Evolutionary conservation across 2,888 invertebrate genomes (phyloP).

Genomic region (Camptogramma bilineatum): DNA sequence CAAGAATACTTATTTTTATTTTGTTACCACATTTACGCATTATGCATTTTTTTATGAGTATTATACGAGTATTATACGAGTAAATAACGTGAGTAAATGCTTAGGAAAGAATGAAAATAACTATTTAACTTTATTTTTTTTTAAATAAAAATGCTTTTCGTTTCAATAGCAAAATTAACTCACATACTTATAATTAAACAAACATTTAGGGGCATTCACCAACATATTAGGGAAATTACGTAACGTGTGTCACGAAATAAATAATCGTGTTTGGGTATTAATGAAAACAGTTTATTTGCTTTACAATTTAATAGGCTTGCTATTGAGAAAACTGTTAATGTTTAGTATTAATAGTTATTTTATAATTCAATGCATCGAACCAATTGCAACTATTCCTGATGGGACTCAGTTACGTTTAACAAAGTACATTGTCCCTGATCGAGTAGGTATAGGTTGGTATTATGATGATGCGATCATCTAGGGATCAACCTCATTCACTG

Average conservation of each 20-base stretch:
- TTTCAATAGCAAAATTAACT: background rate
- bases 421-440: too few species aligned
- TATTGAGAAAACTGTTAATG: conserved; percentile 3
- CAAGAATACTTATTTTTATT: too few species aligned
- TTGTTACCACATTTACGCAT: too few species aligned
- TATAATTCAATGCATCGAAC: background rate
- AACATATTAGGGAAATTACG: background rate
- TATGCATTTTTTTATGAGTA: too few species aligned
- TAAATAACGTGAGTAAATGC: too few species aligned
- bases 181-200: background rate
- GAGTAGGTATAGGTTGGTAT: too few species aligned
- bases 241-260: conserved; percentile 17
- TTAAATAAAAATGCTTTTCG: background rate
- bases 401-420: too few species aligned
- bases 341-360: background rate
- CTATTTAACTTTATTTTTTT: too few species aligned
- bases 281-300: background rate
- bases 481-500: too few species aligned
- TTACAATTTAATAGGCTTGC: background rate
- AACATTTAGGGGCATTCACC: background rate
- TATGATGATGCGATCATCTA: too few species aligned
- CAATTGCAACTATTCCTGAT: background rate
- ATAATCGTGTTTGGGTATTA: background rate
- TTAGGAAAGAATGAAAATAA: too few species aligned
- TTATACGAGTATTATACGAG: too few species aligned